Evolutionary conservation across 2,888 invertebrate species (phyloP).

Genomic region (Diarsia mendica): DNA sequence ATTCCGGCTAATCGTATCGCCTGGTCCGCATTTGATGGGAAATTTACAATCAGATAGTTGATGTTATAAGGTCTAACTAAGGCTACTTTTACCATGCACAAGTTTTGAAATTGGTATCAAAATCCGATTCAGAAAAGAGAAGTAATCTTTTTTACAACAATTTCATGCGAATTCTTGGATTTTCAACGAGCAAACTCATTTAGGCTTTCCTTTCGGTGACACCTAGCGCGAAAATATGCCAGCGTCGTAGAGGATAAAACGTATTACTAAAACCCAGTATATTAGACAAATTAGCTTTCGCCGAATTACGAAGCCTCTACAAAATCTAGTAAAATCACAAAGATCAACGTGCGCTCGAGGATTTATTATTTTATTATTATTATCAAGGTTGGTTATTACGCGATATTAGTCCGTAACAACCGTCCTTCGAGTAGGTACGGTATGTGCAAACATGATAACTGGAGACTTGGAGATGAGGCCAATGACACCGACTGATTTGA

Average conservation of each 20-base stretch:
- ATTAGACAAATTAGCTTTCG: slow-evolving; percentile 27
- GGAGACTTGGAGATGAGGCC: slow-evolving; percentile 70
- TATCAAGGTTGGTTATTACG: slow-evolving; percentile 38
- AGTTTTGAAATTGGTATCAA: too few species aligned
- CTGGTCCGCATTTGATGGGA: too few species aligned
- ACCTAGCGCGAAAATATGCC: background rate
- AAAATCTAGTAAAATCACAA: slow-evolving; percentile 18
- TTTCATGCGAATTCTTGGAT: background rate
- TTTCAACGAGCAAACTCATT: background rate
- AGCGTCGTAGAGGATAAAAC: slow-evolving; percentile 18
- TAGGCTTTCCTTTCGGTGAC: background rate
- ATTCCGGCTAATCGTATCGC: too few species aligned
- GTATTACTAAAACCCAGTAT: slow-evolving; percentile 28
- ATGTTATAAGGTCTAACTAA: too few species aligned
- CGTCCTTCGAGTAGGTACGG: slow-evolving; percentile 1
- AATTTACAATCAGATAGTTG: too few species aligned
- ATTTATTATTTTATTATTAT: slow-evolving; percentile 35
- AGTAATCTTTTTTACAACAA: too few species aligned
- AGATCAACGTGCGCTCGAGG: slow-evolving; percentile 26
- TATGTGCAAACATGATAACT: slow-evolving; percentile 67
- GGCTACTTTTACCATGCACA: too few species aligned
- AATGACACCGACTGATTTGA: slow-evolving; percentile 73
- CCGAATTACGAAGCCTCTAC: slow-evolving; percentile 16
- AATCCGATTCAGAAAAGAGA: too few species aligned
- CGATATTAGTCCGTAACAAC: slow-evolving; percentile 33